Evolutionary conservation across 2,797 vertebrate species (phyloP), one percentile per base, ranked within the genome.

Genomic region (Loris lydekkerianus): DNA sequence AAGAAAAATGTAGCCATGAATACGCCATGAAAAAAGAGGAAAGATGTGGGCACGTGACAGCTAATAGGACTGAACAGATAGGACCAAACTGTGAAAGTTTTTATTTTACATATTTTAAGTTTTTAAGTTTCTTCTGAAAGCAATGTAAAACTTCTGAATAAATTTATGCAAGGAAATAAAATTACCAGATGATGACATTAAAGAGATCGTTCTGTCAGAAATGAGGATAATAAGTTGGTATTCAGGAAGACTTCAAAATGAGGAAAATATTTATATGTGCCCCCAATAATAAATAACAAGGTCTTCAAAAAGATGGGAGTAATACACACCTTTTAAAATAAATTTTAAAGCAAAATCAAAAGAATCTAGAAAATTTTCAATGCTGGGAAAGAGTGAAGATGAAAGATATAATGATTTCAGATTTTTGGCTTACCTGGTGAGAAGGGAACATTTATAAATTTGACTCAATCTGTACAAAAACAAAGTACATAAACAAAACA

Each of bases 311-410:
- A 43, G 5, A 63, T 25, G 23, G 3, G 86, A 49, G 63, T 43
- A 56, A 76, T 76, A 8, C 2, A 20, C 7, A 43, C 10, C 49
- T 70, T 78, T 83, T 67, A 53, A 83, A 43, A 15, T 67, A 46
- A 37, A 56, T 31, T 85, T 88, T 58, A 46, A 91, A 91, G 40
- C 23, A 94, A 85, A 73, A 89, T 72, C 5, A 72, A 18, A 53
- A 94, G 1, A 10, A 31, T 10, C 2, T 81, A 60, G 10, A 56
- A 31, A 60, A 2, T 91, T n/a, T 63, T 83, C 37, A 5, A 89
- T 34, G 2, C 34, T 2, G 0, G 18, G 4, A 31, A 65, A 73
- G 29, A 65, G 5, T 65, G 18, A 87, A 37, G 2, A 53, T 29
- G 63, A 84, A 53, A 3, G 34, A 27, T 61, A 23, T 9, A 14